Conservation (phyloP, 2,888 invertebrate species). For the Heteromyza rotundicornis region DNA sequence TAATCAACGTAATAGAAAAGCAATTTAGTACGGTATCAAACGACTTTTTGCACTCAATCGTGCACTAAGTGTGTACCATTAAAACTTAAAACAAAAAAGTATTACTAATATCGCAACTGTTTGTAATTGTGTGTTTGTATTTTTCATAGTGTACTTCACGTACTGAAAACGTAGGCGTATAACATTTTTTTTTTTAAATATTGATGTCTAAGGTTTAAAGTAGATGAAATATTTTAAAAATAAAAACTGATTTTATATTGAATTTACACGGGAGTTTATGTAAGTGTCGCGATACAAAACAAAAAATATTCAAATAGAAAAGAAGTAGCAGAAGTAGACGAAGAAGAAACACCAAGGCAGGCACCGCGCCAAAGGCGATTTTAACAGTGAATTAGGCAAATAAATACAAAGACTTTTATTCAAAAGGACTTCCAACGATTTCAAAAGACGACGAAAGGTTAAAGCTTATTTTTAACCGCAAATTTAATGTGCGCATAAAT, state of each 20-base stretch:
- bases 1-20: constrained; percentile 14
- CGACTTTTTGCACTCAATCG: background rate
- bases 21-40: constrained; percentile 12
- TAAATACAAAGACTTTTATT: background rate
- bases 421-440: constrained; percentile 59
- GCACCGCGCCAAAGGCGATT: no score
- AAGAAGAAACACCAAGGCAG: no score
- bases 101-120: background rate
- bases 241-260: constrained; percentile 46
- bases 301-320: background rate
- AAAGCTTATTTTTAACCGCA: constrained; percentile 31
- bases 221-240: constrained; percentile 8
- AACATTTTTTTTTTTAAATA: constrained; percentile 7
- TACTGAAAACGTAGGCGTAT: background rate
- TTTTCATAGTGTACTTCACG: constrained; percentile 2
- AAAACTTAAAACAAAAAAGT: background rate
- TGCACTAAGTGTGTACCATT: no score
- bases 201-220: constrained; percentile 26
- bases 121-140: background rate
- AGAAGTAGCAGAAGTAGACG: constrained; percentile 12
- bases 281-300: no score
- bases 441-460: constrained; percentile 55
- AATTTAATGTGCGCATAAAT: constrained; percentile 19
- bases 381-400: constrained; percentile 19
- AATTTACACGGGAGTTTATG: constrained; percentile 43